Base-by-base conservation (phyloP, 1,140 invertebrate genomes). In the Drosophila serrata region DNA sequence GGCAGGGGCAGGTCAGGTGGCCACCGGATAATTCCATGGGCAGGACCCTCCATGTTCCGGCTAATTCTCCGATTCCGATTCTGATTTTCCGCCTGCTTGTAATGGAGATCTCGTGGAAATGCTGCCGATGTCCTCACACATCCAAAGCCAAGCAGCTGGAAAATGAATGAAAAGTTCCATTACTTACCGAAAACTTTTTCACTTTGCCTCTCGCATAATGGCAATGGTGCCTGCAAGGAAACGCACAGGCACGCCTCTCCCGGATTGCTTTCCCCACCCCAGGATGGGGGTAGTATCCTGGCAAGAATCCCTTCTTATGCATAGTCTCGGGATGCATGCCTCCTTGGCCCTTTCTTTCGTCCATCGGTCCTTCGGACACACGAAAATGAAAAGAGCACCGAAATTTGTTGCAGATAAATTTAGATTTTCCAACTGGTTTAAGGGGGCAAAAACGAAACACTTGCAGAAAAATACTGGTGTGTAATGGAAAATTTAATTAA, bases 351-450 rank as follows among this genome's bases (percentile, higher is more conserved):
- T 58, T 79, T 69, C 53, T 5, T 12, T 6, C 42, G 24, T 22
- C 19, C 15, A 29, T 57, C n/a, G n/a, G n/a, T n/a, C 15, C 19
- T 22, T 13, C 33, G 9, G 9, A 5, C 6, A 45, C 43, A 55
- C 39, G 62, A 45, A 15, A 24, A n/a, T 19, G 33, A 48, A 58
- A 35, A 48, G 33, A 40, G 74, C 48, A n/a, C 43, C 49, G 42
- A 62, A 79, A 65, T 74, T 79, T 82, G 64, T 88, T 90, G 64
- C 67, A 78, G 81, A 88, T 90, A 90, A 78, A 90, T 88, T 84
- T 81, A 75, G 77, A 84, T 69, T 81, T 77, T 77, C 42, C 39
- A 29, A 62, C 35, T 74, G 33, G 37, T 15, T 37, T 37, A 24
- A 55, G 33, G 19, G 11, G 51, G 33, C n/a, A 15, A 53, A 33